phyloP scores from a whole-genome alignment of 1,140 invertebrate species.

The Micrasema minimum region DNA sequence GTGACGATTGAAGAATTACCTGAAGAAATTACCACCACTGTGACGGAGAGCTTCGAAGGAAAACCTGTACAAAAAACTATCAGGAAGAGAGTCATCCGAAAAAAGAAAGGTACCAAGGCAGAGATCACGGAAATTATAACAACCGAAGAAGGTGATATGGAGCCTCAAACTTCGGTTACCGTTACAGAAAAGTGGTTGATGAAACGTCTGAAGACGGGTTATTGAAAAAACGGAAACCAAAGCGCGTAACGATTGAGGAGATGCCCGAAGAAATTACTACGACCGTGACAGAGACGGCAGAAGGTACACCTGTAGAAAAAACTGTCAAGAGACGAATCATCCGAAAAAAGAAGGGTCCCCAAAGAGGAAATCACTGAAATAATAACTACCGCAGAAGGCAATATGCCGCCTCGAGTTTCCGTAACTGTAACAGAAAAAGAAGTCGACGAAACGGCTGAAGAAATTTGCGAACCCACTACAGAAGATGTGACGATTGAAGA shows the following conservation, averaged over 20 bases:
- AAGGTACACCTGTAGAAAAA: conserved; percentile 57
- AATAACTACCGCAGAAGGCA: conserved; percentile 59
- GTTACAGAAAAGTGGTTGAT: conserved; percentile 6
- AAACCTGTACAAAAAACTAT: neutral
- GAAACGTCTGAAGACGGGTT: neutral
- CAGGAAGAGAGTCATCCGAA: conserved; percentile 4
- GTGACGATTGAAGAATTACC: conserved; percentile 7
- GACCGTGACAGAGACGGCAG: conserved; percentile 55
- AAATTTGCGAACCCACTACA: neutral
- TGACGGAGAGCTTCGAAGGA: neutral
- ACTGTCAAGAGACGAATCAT: conserved; percentile 54
- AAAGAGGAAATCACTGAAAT: conserved; percentile 58
- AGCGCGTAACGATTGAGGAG: neutral
- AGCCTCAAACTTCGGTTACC: neutral
- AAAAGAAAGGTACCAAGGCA: conserved; percentile 11
- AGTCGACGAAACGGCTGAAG: neutral
- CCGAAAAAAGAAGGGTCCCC: conserved; percentile 56
- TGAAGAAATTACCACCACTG: conserved; percentile 12
- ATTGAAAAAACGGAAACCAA: neutral
- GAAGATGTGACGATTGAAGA: neutral
- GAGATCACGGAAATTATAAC: conserved; percentile 12
- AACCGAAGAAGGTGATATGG: neutral
- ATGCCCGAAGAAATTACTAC: conserved; percentile 47
- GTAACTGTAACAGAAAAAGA: conserved; percentile 37
- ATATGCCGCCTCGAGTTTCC: conserved; percentile 56